Evolutionary conservation across 2,797 vertebrate genomes (phyloP).

Genomic region (Acipenser oxyrinchus): DNA sequence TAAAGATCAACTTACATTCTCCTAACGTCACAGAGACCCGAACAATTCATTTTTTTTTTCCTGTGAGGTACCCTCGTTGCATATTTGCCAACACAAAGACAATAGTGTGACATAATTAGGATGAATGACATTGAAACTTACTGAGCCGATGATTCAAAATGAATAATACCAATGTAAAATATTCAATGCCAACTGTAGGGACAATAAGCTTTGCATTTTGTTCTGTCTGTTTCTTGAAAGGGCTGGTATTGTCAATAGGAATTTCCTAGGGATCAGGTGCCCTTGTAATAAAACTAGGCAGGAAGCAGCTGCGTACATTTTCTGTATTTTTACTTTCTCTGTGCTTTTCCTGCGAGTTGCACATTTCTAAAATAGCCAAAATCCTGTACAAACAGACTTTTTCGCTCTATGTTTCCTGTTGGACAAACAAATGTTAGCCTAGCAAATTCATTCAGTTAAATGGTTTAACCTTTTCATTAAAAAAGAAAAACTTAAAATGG

Average conservation of each 20-base stretch:
- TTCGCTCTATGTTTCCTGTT: constrained; percentile 53
- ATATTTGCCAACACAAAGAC: constrained; percentile 19
- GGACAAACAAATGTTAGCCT: constrained; percentile 39
- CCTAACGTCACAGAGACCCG: constrained; percentile 34
- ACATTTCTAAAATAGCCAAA: constrained; percentile 44
- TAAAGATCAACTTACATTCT: constrained; percentile 32
- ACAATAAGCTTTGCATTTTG: not conserved
- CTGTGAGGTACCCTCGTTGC: constrained; percentile 16
- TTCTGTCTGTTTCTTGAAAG: not conserved
- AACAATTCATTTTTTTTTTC: constrained; percentile 28
- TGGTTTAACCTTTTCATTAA: constrained; percentile 27
- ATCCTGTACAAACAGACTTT: constrained; percentile 57
- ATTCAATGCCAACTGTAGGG: too few relatives aligned
- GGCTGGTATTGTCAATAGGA: constrained; percentile 42
- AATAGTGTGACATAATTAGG: constrained; percentile 20
- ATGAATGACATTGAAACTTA: constrained; percentile 21
- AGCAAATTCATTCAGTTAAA: constrained; percentile 35
- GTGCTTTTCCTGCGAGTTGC: constrained; percentile 40
- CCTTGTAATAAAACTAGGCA: constrained; percentile 38
- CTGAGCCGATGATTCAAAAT: not conserved
- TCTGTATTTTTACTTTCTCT: constrained; percentile 42
- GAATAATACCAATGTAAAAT: too few relatives aligned
- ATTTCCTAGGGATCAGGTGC: constrained; percentile 43
- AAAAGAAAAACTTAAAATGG: constrained; percentile 13
- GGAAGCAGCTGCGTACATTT: constrained; percentile 51